Evolutionary conservation across 1,140 invertebrate genomes (phyloP).

Genomic region (Zaprionus tsacasi): DNA sequence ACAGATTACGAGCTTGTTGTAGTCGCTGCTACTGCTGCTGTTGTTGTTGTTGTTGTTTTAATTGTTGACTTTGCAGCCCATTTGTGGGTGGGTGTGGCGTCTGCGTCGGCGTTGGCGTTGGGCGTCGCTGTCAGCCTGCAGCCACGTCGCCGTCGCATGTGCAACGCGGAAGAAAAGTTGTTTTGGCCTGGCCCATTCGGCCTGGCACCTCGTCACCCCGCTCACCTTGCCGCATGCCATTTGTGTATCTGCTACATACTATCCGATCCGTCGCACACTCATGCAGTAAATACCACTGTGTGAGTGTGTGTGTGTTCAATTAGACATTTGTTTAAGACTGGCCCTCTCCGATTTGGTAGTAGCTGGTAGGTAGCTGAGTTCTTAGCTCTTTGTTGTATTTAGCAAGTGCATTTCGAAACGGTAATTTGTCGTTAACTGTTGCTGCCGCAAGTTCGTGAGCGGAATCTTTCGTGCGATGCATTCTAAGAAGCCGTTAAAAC

Average conservation of each 20-base stretch:
- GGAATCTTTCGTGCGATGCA: slow-evolving; percentile 61
- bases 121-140: slow-evolving; percentile 2
- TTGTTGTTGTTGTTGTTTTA: slow-evolving; percentile 46
- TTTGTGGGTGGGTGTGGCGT: slow-evolving; percentile 75
- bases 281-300: slow-evolving; percentile 20
- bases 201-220: slow-evolving; percentile 11
- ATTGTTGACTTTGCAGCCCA: slow-evolving; percentile 72
- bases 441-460: slow-evolving; percentile 63
- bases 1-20: slow-evolving; percentile 59
- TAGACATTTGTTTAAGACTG: slow-evolving; percentile 33
- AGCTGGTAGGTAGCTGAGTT: slow-evolving; percentile 36
- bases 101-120: slow-evolving; percentile 19
- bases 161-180: slow-evolving; percentile 82
- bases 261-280: slow-evolving; percentile 58
- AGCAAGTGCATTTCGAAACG: slow-evolving; percentile 76
- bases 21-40: slow-evolving; percentile 14
- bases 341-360: slow-evolving; percentile 55
- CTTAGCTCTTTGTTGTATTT: slow-evolving; percentile 50
- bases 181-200: slow-evolving; percentile 51
- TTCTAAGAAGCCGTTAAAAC: slow-evolving; percentile 60
- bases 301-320: slow-evolving; percentile 28
- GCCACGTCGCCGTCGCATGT: slow-evolving; percentile 60
- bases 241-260: slow-evolving; percentile 51
- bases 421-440: slow-evolving; percentile 74
- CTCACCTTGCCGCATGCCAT: slow-evolving; percentile 59